Percentiles rank a stretch among this genome's conserved stretches.
Evolutionary conservation across 2,888 invertebrate species (phyloP).

Genomic region (Leptopilina syphax): DNA sequence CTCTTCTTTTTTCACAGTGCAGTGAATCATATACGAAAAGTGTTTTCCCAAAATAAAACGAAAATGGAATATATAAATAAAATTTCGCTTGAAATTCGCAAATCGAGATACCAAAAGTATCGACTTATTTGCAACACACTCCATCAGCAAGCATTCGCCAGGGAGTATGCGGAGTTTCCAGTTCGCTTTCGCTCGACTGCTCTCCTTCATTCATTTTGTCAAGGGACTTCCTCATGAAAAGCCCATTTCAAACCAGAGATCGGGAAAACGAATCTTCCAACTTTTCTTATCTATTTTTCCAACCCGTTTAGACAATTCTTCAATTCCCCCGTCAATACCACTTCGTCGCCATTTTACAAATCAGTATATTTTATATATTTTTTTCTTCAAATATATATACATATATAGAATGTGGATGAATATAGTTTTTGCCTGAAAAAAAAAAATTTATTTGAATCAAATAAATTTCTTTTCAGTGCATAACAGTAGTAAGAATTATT

Average conservation of each 20-base stretch:
- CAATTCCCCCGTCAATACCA: conserved; percentile 12
- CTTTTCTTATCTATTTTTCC: conserved; percentile 40
- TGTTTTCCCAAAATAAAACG: conserved; percentile 15
- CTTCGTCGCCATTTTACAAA: conserved; percentile 1
- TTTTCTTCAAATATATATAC: neutral
- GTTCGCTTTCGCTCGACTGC: conserved; percentile 49
- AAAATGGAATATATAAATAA: conserved; percentile 17
- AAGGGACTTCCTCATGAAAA: conserved; percentile 42
- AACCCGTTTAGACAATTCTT: conserved; percentile 6
- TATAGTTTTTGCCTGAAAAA: too few relatives aligned
- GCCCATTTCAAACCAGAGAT: conserved; percentile 46
- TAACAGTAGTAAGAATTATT: too few relatives aligned
- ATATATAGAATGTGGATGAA: neutral
- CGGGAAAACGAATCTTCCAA: conserved; percentile 43
- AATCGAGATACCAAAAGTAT: conserved; percentile 67
- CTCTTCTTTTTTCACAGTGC: neutral
- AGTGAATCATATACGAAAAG: conserved; percentile 10
- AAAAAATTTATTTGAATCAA: too few relatives aligned
- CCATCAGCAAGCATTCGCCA: conserved; percentile 57
- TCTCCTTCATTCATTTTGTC: conserved; percentile 45
- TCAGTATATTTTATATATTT: neutral
- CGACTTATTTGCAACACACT: conserved; percentile 66
- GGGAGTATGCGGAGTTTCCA: conserved; percentile 62
- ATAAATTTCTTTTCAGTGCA: too few relatives aligned
- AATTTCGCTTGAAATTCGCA: conserved; percentile 57